These are phyloP conservation scores for Asbolus verrucosus DNA, from an alignment of 1,140 invertebrate species.

Conservation along the genomic window DNA sequence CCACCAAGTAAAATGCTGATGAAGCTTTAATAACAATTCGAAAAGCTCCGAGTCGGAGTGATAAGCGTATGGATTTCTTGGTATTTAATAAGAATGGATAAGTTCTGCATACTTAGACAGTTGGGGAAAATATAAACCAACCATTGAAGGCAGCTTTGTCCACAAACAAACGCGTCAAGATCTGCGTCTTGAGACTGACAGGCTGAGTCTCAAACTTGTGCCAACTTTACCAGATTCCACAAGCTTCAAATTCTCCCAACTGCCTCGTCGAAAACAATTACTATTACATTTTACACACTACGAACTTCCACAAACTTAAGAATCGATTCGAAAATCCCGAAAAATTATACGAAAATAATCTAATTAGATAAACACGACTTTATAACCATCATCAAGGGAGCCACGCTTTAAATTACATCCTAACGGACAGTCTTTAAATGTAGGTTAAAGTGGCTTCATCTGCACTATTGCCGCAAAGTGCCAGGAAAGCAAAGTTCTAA, in stretches of 20 bases:
- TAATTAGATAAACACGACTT: too few species aligned
- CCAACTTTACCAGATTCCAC: conserved; percentile 36
- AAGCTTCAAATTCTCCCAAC: conserved; percentile 34
- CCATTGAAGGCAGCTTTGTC: conserved; percentile 33
- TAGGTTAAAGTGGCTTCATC: conserved; percentile 5
- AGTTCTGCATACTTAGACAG: conserved; percentile 27
- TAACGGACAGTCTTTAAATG: conserved; percentile 2
- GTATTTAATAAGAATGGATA: conserved; percentile 40
- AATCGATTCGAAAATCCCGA: conserved; percentile 3
- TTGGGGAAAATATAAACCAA: conserved; percentile 30
- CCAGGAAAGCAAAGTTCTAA: conserved; percentile 41
- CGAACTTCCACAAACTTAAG: conserved; percentile 16
- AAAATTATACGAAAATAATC: conserved; percentile 10
- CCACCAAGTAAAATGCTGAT: not conserved
- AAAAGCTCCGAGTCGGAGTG: not conserved
- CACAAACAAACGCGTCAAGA: conserved; percentile 40
- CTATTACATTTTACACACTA: conserved; percentile 34
- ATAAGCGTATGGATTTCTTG: conserved; percentile 16
- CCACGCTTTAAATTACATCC: too few species aligned
- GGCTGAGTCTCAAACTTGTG: conserved; percentile 12
- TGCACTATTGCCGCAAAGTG: conserved; percentile 31
- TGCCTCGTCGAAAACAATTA: conserved; percentile 38
- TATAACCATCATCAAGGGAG: too few species aligned
- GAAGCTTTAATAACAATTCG: not conserved
- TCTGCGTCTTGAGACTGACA: conserved; percentile 34